Conservation (phyloP, 2,113 vertebrate genomes). For the Apteryx mantelli region DNA sequence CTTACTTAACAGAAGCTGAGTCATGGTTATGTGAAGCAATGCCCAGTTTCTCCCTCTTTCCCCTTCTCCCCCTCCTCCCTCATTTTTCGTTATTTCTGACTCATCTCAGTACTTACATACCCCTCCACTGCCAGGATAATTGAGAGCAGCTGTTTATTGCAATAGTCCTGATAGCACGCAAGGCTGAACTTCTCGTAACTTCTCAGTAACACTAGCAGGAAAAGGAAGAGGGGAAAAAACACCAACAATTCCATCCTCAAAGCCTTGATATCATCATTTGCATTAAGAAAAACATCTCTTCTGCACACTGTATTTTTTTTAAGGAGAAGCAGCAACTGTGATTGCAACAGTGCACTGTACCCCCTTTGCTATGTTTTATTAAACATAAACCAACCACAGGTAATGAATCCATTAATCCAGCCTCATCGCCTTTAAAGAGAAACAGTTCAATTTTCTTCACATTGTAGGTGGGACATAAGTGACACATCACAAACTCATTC, state of each 20-base stretch:
- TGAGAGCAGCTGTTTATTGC: slow-evolving; percentile 19
- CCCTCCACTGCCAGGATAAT: not conserved
- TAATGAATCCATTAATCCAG: not conserved
- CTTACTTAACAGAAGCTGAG: slow-evolving; percentile 55
- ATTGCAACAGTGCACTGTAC: not conserved
- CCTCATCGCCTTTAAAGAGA: not conserved
- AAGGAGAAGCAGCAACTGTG: not conserved
- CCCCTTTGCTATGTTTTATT: not conserved
- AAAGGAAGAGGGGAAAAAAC: not conserved
- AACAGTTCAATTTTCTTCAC: not conserved
- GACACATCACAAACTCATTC: not conserved
- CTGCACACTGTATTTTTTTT: fast-evolving
- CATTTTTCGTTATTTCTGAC: slow-evolving; percentile 63
- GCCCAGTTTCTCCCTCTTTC: not conserved
- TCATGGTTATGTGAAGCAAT: slow-evolving; percentile 13
- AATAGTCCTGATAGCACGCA: not conserved
- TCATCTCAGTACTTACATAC: slow-evolving; percentile 59
- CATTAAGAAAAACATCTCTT: not conserved
- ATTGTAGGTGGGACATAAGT: not conserved
- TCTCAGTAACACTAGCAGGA: not conserved
- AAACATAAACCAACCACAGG: not conserved
- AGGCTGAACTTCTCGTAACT: not conserved
- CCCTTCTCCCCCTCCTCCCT: fast-evolving
- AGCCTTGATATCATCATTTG: not conserved
- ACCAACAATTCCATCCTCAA: not conserved